Evolutionary conservation across 2,113 vertebrate genomes (phyloP).

Genomic region (Hystrix cristata): DNA sequence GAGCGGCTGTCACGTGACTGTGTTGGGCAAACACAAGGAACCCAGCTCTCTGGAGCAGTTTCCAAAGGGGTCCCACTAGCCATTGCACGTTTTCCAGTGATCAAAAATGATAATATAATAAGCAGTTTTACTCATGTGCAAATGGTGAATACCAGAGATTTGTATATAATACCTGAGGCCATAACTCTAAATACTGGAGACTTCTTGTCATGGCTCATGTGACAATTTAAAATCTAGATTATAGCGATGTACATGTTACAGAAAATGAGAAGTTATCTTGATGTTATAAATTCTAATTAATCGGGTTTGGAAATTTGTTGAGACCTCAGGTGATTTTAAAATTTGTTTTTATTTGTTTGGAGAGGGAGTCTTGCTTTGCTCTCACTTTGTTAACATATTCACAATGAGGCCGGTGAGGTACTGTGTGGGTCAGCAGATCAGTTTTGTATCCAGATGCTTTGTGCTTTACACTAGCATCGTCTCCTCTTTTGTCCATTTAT

Average conservation of each 20-base stretch:
- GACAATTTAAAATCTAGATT: neutral
- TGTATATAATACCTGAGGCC: neutral
- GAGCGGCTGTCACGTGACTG: neutral
- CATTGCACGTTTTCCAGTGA: neutral
- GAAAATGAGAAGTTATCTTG: constrained; percentile 37
- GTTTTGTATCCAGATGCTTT: neutral
- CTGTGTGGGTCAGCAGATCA: neutral
- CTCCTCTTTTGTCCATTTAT: neutral
- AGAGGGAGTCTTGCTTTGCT: neutral
- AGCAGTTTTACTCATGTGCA: neutral
- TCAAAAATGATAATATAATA: neutral
- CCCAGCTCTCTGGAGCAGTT: neutral
- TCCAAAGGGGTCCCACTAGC: neutral
- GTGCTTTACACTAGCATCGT: neutral
- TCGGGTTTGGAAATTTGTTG: constrained; percentile 63
- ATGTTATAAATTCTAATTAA: constrained; percentile 81
- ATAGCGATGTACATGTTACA: neutral
- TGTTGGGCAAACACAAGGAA: neutral
- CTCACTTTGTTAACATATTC: neutral
- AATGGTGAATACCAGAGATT: neutral
- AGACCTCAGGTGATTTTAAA: neutral
- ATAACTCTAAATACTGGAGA: neutral
- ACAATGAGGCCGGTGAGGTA: neutral
- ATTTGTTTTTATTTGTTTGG: neutral
- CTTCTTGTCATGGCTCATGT: neutral